Conservation (phyloP, 2,113 vertebrate species). For the Hippocampus mohnikei region DNA sequence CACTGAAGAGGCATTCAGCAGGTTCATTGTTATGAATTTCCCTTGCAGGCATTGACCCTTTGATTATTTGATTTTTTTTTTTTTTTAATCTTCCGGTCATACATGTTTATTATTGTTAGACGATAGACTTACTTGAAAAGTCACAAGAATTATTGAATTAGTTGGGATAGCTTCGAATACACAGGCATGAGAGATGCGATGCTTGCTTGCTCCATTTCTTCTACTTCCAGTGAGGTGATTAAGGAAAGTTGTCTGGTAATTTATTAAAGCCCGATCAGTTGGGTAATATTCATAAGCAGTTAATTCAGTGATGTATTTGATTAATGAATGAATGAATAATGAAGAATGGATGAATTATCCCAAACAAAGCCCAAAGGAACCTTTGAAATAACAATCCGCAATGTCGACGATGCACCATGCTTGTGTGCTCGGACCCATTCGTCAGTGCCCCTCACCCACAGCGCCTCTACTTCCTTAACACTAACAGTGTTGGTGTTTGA, state of each 20-base stretch:
- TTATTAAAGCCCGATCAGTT: constrained; percentile 1
- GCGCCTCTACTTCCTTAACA: not conserved
- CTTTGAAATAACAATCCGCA: not conserved
- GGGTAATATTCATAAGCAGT: not conserved
- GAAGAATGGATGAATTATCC: not conserved
- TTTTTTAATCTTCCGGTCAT: not conserved
- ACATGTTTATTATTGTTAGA: not conserved
- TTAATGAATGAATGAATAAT: not conserved
- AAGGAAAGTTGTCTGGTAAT: not conserved
- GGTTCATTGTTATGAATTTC: constrained; percentile 6
- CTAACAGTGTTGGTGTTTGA: constrained; percentile 17
- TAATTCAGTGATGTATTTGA: not conserved
- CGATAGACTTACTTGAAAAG: not conserved
- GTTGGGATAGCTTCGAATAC: not conserved
- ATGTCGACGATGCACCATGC: not conserved
- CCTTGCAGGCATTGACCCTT: not conserved
- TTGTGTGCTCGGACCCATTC: constrained; percentile 31
- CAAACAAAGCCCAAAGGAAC: not conserved
- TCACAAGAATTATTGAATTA: not conserved
- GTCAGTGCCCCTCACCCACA: not conserved
- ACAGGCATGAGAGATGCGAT: not conserved
- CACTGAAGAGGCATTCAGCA: constrained; percentile 28
- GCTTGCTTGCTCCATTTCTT: not conserved
- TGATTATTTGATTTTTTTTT: not conserved
- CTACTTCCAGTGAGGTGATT: not conserved